Base-by-base conservation (phyloP, 2,113 vertebrate species). In the Lontra canadensis region DNA sequence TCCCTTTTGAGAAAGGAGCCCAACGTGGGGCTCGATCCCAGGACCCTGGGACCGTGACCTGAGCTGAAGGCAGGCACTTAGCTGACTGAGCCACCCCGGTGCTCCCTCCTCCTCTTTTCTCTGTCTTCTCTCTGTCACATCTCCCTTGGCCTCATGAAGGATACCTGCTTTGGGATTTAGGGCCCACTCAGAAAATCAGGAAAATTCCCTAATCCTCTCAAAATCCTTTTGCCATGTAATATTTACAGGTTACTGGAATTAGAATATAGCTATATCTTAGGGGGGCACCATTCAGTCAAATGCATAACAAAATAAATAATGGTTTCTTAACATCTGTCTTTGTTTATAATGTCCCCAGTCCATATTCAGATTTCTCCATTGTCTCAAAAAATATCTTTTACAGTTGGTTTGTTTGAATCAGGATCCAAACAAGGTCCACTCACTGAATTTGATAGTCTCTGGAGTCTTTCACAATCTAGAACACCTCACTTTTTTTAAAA, bases 341-440 rank as follows among this genome's bases (percentile, higher is more conserved):
- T 94, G 65, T 90, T 96, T 65, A 63, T 90, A 49, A 78, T 87
- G 13, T 83, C 10, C 34, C 26, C 26, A 67, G 29, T 80, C 21
- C 67, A 86, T 65, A 89, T 74, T 86, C 57, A 42, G n/a, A 88
- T 92, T 96, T 97, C 31, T 78, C 39, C 42, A 11, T 55, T 91
- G 83, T 83, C 84, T 97, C 79, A 89, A 89, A 91, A 97, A 76
- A 76, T 84, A 17, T 6, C 21, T 57, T 67, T 79, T 83, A 69
- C 59, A 87, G 61, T 80, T 36, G 36, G 21, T 86, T 96, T 73
- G 25, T 85, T 90, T 92, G 69, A 87, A 67, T 96, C 52, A 80
- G 59, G 55, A 63, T 83, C 78, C 57, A 89, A 90, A 80, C 49
- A 88, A 92, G 61, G 2, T 57, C 20, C 55, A 85, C 29, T 63